These are phyloP conservation scores for Poecilia picta DNA, from an alignment of 2,797 vertebrate species.

Conservation along the genomic window DNA sequence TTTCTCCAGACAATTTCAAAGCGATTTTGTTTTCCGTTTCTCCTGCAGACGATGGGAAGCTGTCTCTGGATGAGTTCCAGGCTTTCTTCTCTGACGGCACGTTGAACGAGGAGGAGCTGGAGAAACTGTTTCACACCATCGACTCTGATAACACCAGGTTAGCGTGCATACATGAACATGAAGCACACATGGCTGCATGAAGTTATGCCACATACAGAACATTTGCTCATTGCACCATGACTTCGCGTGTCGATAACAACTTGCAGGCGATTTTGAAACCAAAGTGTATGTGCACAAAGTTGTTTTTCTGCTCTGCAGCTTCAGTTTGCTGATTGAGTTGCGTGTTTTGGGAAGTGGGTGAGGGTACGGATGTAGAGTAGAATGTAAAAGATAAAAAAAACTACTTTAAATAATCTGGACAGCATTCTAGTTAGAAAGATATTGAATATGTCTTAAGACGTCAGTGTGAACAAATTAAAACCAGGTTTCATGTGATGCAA, in stretches of 20 bases:
- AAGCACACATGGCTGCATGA: conserved; percentile 18
- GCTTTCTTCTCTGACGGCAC: conserved; percentile 97
- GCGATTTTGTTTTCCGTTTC: conserved; percentile 25
- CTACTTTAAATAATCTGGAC: background rate
- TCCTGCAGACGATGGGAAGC: conserved; percentile 92
- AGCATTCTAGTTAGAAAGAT: background rate
- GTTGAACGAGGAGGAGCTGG: conserved; percentile 94
- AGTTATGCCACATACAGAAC: conserved; percentile 16
- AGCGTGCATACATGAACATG: conserved; percentile 56
- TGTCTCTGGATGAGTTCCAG: conserved; percentile 98
- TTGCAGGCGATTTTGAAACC: conserved; percentile 37
- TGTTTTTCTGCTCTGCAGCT: conserved; percentile 26
- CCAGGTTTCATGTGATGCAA: background rate
- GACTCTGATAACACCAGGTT: conserved; percentile 98
- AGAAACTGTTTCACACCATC: conserved; percentile 96
- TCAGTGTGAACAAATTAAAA: background rate
- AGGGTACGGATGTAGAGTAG: background rate
- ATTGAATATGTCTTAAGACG: background rate
- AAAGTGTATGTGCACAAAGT: conserved; percentile 13
- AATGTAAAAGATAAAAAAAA: conserved; percentile 12
- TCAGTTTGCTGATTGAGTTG: background rate
- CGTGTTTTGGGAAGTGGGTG: conserved; percentile 12
- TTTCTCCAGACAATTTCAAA: background rate
- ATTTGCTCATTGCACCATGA: conserved; percentile 13
- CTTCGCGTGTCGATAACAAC: conserved; percentile 27